Conservation (phyloP, 1,140 invertebrate genomes). For the Drosophila nasuta region DNA sequence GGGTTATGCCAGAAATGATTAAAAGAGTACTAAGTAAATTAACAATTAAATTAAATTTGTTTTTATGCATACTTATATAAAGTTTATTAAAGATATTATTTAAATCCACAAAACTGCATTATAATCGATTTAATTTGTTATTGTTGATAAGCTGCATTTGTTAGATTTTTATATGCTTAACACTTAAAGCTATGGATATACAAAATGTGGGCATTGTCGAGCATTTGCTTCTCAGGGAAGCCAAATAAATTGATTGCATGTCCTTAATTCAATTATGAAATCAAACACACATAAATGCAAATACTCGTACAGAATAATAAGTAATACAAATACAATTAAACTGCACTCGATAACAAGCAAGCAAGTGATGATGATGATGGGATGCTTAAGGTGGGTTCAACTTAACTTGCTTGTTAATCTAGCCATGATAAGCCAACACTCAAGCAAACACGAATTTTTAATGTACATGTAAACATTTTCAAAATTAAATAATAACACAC, state of each 20-base stretch:
- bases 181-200: slow-evolving; percentile 17
- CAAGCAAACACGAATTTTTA: slow-evolving; percentile 58
- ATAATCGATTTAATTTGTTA: slow-evolving; percentile 11
- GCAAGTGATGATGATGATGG: slow-evolving; percentile 6
- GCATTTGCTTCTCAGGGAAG: slow-evolving; percentile 36
- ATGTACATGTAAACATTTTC: slow-evolving; percentile 60
- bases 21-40: slow-evolving; percentile 5
- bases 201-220: slow-evolving; percentile 10
- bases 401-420: slow-evolving; percentile 36
- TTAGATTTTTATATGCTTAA: slow-evolving; percentile 9
- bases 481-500: slow-evolving; percentile 42
- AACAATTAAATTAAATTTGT: background rate
- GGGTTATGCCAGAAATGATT: slow-evolving; percentile 3
- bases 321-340: slow-evolving; percentile 26
- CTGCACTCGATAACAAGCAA: slow-evolving; percentile 29
- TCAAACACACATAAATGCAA: slow-evolving; percentile 14
- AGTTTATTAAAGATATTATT: slow-evolving; percentile 7
- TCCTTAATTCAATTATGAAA: slow-evolving; percentile 42
- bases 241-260: slow-evolving; percentile 37
- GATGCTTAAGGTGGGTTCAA: slow-evolving; percentile 18
- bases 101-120: slow-evolving; percentile 2
- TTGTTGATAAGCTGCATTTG: slow-evolving; percentile 10
- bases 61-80: background rate
- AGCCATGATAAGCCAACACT: slow-evolving; percentile 43
- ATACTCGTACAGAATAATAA: slow-evolving; percentile 11